phyloP scores from a whole-genome alignment of 2,888 invertebrate genomes.

The Torymus aiolomorphi region DNA sequence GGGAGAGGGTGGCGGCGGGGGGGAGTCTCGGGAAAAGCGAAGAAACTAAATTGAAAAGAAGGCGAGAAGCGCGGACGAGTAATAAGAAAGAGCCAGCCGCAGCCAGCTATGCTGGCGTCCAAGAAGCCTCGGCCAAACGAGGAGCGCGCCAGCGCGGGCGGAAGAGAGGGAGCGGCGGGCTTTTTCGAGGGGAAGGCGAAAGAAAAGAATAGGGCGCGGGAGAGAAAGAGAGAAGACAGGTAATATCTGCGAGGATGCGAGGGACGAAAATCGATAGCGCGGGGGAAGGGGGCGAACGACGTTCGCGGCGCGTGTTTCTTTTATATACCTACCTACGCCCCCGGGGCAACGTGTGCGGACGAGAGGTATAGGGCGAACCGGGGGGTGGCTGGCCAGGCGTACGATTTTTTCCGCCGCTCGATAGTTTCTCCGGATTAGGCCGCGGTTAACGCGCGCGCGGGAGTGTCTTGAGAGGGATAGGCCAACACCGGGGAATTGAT shows the following conservation, averaged over 20 bases:
- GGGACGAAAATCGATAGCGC: constrained; percentile 70
- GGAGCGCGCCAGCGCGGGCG: not conserved
- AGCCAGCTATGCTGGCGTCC: not conserved
- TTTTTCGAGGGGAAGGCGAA: too few relatives aligned
- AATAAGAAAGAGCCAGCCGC: constrained; percentile 34
- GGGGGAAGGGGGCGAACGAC: not conserved
- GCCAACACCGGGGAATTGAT: too few relatives aligned
- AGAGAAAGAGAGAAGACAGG: constrained; percentile 49
- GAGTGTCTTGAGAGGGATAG: too few relatives aligned
- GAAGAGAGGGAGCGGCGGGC: not conserved
- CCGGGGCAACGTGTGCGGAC: too few relatives aligned
- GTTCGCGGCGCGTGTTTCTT: constrained; percentile 6
- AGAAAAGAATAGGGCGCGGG: constrained; percentile 54
- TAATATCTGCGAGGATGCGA: constrained; percentile 58
- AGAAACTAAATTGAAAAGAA: constrained; percentile 18
- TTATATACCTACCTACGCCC: not conserved
- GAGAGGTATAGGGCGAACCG: too few relatives aligned
- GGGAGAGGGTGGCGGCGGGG: too few relatives aligned
- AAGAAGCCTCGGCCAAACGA: too few relatives aligned
- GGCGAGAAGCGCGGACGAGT: not conserved
- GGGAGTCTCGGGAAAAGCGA: too few relatives aligned
- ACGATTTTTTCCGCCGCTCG: too few relatives aligned
- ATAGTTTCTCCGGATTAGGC: too few relatives aligned
- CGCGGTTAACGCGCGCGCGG: too few relatives aligned
- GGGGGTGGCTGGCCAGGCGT: not conserved